phyloP scores from a whole-genome alignment of 2,888 invertebrate species.

The Entomobrya multifasciata region DNA sequence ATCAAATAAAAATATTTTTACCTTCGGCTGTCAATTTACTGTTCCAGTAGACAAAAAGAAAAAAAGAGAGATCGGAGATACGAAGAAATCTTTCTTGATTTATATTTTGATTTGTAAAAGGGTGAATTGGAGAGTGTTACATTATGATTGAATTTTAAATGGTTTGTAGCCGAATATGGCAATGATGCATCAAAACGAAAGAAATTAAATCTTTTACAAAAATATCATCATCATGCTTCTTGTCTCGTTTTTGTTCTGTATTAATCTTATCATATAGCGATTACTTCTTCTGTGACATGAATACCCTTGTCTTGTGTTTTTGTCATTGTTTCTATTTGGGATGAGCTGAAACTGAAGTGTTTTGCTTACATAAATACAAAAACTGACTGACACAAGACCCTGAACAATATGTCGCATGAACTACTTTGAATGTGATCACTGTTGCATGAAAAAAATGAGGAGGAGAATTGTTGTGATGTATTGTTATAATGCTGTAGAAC shows the following conservation, averaged over 20 bases:
- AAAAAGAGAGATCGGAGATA: not conserved
- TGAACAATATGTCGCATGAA: not conserved
- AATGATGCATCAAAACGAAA: not conserved
- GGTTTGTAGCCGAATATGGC: not conserved
- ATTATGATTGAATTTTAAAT: too few relatives aligned
- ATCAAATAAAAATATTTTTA: slow-evolving; percentile 78
- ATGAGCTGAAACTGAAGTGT: not conserved
- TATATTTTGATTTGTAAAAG: not conserved
- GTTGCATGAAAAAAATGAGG: slow-evolving; percentile 42
- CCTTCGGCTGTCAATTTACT: slow-evolving; percentile 79
- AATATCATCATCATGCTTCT: too few relatives aligned
- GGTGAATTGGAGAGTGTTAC: too few relatives aligned
- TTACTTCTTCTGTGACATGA: not conserved
- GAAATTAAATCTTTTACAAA: too few relatives aligned
- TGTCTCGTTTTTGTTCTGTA: too few relatives aligned
- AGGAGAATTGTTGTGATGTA: not conserved
- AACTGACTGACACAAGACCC: not conserved
- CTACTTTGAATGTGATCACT: slow-evolving; percentile 3
- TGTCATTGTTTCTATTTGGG: not conserved
- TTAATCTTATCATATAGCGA: not conserved
- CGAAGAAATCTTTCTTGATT: not conserved
- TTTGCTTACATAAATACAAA: not conserved
- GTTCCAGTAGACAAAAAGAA: slow-evolving; percentile 56
- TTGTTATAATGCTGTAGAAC: slow-evolving; percentile 1
- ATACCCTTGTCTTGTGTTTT: slow-evolving; percentile 8